These are phyloP conservation scores for Lasioglossum calceatum DNA, from an alignment of 2,888 invertebrate species.

Conservation along the genomic window DNA sequence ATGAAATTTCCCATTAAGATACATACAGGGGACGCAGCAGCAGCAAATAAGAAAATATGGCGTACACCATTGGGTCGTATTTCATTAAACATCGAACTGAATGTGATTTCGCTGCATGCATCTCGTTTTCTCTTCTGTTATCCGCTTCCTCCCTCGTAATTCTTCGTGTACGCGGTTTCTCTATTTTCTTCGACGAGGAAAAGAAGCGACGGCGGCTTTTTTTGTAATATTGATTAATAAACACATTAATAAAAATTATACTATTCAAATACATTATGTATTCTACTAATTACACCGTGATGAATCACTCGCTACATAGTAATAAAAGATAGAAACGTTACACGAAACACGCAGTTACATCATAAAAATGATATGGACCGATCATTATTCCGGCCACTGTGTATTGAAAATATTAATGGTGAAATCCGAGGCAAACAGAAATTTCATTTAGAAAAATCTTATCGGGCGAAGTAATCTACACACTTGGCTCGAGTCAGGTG, in stretches of 20 bases:
- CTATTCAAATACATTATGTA: too few species aligned
- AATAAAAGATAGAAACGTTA: too few species aligned
- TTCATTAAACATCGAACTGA: conserved; percentile 36
- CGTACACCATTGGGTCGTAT: not conserved
- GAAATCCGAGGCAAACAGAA: not conserved
- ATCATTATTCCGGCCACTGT: too few species aligned
- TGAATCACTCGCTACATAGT: too few species aligned
- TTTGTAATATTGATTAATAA: too few species aligned
- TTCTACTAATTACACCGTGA: too few species aligned
- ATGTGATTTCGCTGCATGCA: conserved; percentile 8
- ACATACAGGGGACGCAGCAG: not conserved
- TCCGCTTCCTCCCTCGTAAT: conserved; percentile 35
- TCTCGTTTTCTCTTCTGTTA: conserved; percentile 42
- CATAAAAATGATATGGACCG: too few species aligned
- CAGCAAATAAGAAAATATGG: conserved; percentile 21
- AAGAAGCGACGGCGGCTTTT: conserved; percentile 42
- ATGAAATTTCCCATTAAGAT: conserved; percentile 19
- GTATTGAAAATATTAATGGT: not conserved
- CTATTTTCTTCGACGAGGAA: conserved; percentile 20
- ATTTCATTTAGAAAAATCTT: not conserved
- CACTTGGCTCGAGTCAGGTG: conserved; percentile 22
- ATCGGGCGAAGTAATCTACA: not conserved
- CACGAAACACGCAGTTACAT: too few species aligned
- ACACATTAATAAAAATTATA: too few species aligned
- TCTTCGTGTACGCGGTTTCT: conserved; percentile 31